These are phyloP conservation scores for Melanchra persicariae DNA, from an alignment of 2,888 invertebrate genomes.

Conservation along the genomic window DNA sequence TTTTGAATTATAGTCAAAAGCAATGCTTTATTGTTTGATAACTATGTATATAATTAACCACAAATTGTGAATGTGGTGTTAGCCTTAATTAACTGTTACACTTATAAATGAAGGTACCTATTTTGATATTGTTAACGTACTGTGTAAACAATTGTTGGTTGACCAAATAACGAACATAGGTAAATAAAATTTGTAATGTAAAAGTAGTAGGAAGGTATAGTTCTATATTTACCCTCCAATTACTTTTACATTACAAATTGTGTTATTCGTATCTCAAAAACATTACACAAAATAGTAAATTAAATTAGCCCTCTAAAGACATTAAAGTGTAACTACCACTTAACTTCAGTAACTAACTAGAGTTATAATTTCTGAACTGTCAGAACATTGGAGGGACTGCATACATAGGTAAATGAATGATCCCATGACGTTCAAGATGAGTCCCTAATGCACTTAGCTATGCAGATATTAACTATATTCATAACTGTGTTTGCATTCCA, in stretches of 20 bases:
- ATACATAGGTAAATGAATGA: slow-evolving; percentile 6
- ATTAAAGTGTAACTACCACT: background rate
- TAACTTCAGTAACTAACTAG: background rate
- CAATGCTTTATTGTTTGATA: too few relatives aligned
- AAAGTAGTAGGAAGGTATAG: too few relatives aligned
- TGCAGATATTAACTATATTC: slow-evolving; percentile 48
- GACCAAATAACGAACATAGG: too few relatives aligned
- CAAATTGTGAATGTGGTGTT: too few relatives aligned
- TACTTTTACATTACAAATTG: background rate
- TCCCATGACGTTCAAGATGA: slow-evolving; percentile 21
- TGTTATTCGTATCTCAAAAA: background rate
- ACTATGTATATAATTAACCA: too few relatives aligned
- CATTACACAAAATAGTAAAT: too few relatives aligned
- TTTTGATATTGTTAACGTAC: too few relatives aligned
- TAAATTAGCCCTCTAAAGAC: background rate
- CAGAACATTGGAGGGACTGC: background rate
- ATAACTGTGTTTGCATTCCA: slow-evolving; percentile 44
- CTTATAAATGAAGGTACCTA: too few relatives aligned
- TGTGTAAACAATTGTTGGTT: too few relatives aligned
- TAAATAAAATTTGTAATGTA: too few relatives aligned
- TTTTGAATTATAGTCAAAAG: too few relatives aligned
- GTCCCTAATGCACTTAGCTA: slow-evolving; percentile 38
- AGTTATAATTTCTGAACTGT: slow-evolving; percentile 1
- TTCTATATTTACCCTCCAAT: background rate
- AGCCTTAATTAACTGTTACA: too few relatives aligned